Conservation (phyloP, 92 coral and sea anemone genomes). For the Heteractis magnifica region DNA sequence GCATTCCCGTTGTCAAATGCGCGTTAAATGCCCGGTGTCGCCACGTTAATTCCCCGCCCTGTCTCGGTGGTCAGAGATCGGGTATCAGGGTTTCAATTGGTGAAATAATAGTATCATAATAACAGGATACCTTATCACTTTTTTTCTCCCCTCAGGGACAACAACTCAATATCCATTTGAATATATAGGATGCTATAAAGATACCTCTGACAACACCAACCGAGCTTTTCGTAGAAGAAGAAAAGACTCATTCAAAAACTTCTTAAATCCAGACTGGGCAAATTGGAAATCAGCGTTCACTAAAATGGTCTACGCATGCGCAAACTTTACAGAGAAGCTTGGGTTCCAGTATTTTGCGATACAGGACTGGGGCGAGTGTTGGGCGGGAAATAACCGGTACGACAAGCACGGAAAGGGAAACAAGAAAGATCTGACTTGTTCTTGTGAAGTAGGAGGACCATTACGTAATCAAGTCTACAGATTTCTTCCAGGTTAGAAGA, state of each 20-base stretch:
- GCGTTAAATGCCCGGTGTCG: no score
- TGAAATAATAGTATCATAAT: no score
- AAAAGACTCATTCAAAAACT: background rate
- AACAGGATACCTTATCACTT: no score
- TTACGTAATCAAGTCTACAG: background rate
- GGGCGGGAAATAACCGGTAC: background rate
- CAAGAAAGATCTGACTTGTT: background rate
- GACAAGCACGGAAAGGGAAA: background rate
- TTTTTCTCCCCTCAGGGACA: background rate
- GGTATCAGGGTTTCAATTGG: no score
- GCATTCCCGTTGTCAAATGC: no score
- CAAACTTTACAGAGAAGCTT: background rate
- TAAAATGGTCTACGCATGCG: background rate
- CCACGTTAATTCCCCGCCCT: no score
- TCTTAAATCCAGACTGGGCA: background rate
- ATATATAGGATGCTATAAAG: background rate
- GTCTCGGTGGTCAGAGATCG: no score
- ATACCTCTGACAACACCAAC: background rate
- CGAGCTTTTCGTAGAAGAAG: background rate
- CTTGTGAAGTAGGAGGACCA: background rate
- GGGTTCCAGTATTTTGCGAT: background rate
- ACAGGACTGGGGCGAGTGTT: constrained; percentile 5
- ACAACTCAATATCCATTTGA: background rate
- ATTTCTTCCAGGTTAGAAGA: background rate
- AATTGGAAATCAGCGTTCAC: background rate